Evolutionary conservation across 2,797 vertebrate species (phyloP).

Genomic region (Nyctalus aviator): DNA sequence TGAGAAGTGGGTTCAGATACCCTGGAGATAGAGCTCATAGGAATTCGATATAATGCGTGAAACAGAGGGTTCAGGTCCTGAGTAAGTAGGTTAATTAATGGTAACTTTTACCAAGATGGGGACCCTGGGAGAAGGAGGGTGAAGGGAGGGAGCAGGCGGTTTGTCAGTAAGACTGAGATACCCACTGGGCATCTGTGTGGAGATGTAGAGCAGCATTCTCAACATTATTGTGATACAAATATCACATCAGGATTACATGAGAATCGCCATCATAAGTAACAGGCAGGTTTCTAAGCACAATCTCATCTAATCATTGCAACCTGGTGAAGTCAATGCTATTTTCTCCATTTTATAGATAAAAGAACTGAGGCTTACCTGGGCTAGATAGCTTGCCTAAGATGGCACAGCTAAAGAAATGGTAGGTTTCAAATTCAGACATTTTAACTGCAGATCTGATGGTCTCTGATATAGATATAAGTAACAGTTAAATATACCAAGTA

Average conservation of each 20-base stretch:
- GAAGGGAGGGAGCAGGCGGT: not conserved
- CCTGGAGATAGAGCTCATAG: not conserved
- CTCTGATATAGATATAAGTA: conserved; percentile 36
- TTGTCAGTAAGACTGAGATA: not conserved
- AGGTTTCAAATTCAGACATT: not conserved
- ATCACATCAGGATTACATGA: not conserved
- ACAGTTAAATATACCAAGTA: not conserved
- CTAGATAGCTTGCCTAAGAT: not conserved
- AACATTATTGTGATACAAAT: not conserved
- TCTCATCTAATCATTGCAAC: not conserved
- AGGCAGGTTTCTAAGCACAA: not conserved
- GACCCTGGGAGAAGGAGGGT: not conserved
- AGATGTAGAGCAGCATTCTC: not conserved
- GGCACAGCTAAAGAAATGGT: not conserved
- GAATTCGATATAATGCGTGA: not conserved
- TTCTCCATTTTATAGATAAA: not conserved
- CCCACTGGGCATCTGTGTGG: not conserved
- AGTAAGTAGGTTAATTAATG: not conserved
- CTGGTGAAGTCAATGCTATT: not conserved
- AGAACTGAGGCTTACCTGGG: not conserved
- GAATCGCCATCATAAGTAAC: not conserved
- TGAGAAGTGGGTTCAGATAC: not conserved
- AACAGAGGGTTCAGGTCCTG: not conserved
- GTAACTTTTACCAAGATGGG: not conserved
- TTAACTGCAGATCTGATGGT: conserved; percentile 27